These are phyloP conservation scores for Saturnia japonica DNA, from an alignment of 2,888 invertebrate genomes.

Conservation along the genomic window DNA sequence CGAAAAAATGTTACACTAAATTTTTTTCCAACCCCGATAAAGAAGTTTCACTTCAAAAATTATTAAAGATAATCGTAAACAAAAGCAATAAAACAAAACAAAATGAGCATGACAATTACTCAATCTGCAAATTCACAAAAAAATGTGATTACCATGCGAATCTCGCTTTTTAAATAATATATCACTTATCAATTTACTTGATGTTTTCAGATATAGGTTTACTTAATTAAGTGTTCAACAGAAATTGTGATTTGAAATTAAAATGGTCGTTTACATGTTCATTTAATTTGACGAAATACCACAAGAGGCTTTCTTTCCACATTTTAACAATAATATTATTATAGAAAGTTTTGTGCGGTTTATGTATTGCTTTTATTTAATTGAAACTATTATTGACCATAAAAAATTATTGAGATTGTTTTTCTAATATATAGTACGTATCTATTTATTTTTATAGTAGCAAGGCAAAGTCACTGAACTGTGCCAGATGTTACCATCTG, in stretches of 20 bases:
- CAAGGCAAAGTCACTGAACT: too few relatives aligned
- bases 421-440: too few relatives aligned
- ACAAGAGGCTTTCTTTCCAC: not conserved
- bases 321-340: not conserved
- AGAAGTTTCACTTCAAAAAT: too few relatives aligned
- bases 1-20: too few relatives aligned
- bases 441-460: too few relatives aligned
- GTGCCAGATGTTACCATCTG: too few relatives aligned
- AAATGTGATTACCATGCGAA: not conserved
- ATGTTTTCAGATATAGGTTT: not conserved
- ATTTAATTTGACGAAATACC: not conserved
- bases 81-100: too few relatives aligned
- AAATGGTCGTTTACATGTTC: not conserved
- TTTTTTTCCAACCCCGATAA: too few relatives aligned
- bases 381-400: not conserved
- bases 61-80: too few relatives aligned
- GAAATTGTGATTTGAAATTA: not conserved
- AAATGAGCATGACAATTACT: not conserved
- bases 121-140: not conserved
- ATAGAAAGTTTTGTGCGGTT: not conserved
- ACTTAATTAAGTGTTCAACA: not conserved
- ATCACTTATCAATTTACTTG: not conserved
- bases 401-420: too few relatives aligned
- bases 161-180: not conserved
- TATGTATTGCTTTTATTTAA: not conserved